phyloP scores from a whole-genome alignment of 92 coral and sea anemone genomes.

The Zoanthus sansibaricus region DNA sequence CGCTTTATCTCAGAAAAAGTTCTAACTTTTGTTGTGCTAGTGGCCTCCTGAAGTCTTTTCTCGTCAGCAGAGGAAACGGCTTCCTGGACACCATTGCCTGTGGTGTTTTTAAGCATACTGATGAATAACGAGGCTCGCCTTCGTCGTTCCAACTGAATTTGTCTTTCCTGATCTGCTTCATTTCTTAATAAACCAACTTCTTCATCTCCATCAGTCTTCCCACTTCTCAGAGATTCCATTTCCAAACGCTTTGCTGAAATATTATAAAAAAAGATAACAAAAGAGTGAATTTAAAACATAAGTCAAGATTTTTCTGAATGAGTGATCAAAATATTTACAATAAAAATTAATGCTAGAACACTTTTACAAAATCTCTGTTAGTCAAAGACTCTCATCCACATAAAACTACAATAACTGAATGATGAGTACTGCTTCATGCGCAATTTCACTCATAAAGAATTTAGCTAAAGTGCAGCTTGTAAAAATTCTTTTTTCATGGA shows the following conservation, averaged over 20 bases:
- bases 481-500: too few relatives aligned
- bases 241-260: conserved; percentile 78
- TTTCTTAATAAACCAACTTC: conserved; percentile 7
- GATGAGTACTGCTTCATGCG: too few relatives aligned
- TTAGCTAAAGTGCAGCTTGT: too few relatives aligned
- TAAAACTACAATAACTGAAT: too few relatives aligned
- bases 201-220: conserved; percentile 19
- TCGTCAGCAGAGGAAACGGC: neutral
- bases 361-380: too few relatives aligned
- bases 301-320: too few relatives aligned
- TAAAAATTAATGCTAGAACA: too few relatives aligned
- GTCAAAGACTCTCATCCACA: too few relatives aligned
- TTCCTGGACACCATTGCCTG: conserved; percentile 61
- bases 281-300: too few relatives aligned
- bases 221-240: conserved; percentile 66
- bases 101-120: conserved; percentile 95
- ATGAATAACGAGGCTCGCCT: conserved; percentile 95
- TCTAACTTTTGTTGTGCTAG: conserved; percentile 20
- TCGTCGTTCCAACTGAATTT: conserved; percentile 92
- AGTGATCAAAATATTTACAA: too few relatives aligned
- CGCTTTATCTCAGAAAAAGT: conserved; percentile 45
- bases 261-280: too few relatives aligned
- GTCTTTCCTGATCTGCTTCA: conserved; percentile 70
- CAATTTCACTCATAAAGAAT: too few relatives aligned
- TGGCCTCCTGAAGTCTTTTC: neutral